A percentile compares a stretch with the other conserved stretches of the same genome.
Conservation (phyloP, 2,888 invertebrate genomes). For the Sympetrum striolatum region DNA sequence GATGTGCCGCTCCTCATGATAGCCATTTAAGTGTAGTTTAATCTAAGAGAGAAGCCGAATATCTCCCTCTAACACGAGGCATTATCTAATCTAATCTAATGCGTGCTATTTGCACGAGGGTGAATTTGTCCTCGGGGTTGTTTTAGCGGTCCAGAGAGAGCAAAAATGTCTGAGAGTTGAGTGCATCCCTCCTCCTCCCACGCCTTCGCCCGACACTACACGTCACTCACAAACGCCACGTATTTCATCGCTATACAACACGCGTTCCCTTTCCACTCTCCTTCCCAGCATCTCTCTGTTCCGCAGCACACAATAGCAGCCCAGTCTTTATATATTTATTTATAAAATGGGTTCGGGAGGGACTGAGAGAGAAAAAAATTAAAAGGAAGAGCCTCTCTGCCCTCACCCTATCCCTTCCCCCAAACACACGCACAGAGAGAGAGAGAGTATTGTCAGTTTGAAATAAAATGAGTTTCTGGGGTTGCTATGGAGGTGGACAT, state of each 20-base stretch:
- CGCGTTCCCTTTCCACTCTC: neutral
- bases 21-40: too few species aligned
- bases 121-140: too few species aligned
- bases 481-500: conserved; percentile 41
- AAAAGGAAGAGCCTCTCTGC: conserved; percentile 8
- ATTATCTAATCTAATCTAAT: too few species aligned
- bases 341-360: conserved; percentile 40
- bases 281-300: neutral
- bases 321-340: conserved; percentile 42
- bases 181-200: neutral
- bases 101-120: too few species aligned
- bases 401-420: neutral
- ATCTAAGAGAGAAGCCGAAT: too few species aligned
- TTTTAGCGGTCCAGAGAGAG: too few species aligned
- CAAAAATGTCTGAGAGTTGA: too few species aligned
- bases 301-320: conserved; percentile 31
- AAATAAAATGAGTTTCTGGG: conserved; percentile 44
- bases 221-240: conserved; percentile 40
- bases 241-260: conserved; percentile 32
- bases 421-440: conserved; percentile 14
- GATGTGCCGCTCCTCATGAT: too few species aligned
- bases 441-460: conserved; percentile 28
- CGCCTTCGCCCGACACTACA: neutral
- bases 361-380: neutral
- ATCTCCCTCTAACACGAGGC: too few species aligned